Evolutionary conservation across 1,140 invertebrate genomes (phyloP).

Genomic region (Adelges cooleyi): DNA sequence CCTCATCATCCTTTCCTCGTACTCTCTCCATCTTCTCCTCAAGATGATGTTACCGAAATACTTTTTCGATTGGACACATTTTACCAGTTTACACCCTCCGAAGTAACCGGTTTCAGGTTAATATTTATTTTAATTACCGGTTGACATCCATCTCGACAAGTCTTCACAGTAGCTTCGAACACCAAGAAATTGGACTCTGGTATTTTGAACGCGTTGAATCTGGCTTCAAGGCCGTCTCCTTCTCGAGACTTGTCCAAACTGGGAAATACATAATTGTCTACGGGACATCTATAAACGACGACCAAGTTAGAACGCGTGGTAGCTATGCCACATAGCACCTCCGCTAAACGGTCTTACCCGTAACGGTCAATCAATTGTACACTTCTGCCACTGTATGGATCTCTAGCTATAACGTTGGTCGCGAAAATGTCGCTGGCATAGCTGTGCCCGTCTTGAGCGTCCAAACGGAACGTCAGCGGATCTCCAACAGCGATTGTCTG

Average conservation of each 20-base stretch:
- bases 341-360: too few species aligned
- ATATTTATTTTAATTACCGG: slow-evolving; percentile 52
- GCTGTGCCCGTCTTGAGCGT: slow-evolving; percentile 80
- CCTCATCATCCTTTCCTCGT: too few species aligned
- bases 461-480: slow-evolving; percentile 75
- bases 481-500: slow-evolving; percentile 90
- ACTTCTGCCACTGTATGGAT: slow-evolving; percentile 79
- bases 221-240: slow-evolving; percentile 74
- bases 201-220: slow-evolving; percentile 90
- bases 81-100: too few species aligned
- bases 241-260: slow-evolving; percentile 72
- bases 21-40: too few species aligned
- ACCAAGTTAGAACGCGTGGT: too few species aligned
- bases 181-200: slow-evolving; percentile 88
- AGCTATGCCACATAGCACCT: too few species aligned
- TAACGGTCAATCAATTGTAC: slow-evolving; percentile 81
- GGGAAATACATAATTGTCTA: slow-evolving; percentile 84
- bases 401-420: slow-evolving; percentile 82
- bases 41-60: too few species aligned
- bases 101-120: too few species aligned
- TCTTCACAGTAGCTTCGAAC: slow-evolving; percentile 81
- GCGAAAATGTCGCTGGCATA: slow-evolving; percentile 82
- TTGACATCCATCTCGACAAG: slow-evolving; percentile 77
- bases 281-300: slow-evolving; percentile 69
- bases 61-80: too few species aligned